A percentile compares a stretch with the other conserved stretches of the same genome.
These are phyloP conservation scores for Nyleta sp. DNA, from an alignment of 2,888 invertebrate genomes.

Conservation along the genomic window DNA sequence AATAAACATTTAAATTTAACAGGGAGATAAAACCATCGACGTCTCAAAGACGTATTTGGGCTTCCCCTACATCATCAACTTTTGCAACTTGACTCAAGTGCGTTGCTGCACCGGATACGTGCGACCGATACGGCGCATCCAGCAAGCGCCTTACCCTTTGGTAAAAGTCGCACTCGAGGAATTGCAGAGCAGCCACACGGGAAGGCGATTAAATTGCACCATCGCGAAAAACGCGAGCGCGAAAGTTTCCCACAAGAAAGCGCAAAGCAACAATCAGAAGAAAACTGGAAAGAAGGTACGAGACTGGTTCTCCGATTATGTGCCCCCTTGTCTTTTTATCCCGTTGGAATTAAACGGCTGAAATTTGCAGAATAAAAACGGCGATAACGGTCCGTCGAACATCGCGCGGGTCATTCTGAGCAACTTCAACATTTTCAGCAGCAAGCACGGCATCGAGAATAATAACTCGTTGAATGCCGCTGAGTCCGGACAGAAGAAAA, in stretches of 20 bases:
- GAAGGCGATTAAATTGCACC: conserved; percentile 64
- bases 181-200: conserved; percentile 70
- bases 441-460: conserved; percentile 78
- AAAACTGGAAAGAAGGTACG: conserved; percentile 83
- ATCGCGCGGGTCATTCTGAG: conserved; percentile 91
- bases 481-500: conserved; percentile 75
- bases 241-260: conserved; percentile 78
- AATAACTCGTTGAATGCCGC: conserved; percentile 71
- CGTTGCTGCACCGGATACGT: conserved; percentile 89
- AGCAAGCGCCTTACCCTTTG: conserved; percentile 93
- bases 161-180: conserved; percentile 86
- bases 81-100: conserved; percentile 89
- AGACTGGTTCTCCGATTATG: too few species aligned
- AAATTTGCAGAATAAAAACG: conserved; percentile 76
- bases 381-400: conserved; percentile 85
- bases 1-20: conserved; percentile 56
- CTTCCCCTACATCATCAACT: conserved; percentile 90
- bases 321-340: too few species aligned
- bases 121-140: conserved; percentile 88
- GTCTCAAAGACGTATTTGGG: conserved; percentile 87
- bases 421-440: conserved; percentile 91
- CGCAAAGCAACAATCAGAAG: conserved; percentile 73
- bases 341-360: background rate
- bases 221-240: conserved; percentile 72
- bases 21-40: conserved; percentile 89